Evolutionary conservation across 2,113 vertebrate species (phyloP), one percentile per base, ranked within the genome.

Genomic region (Brachypodius melanocephalos): DNA sequence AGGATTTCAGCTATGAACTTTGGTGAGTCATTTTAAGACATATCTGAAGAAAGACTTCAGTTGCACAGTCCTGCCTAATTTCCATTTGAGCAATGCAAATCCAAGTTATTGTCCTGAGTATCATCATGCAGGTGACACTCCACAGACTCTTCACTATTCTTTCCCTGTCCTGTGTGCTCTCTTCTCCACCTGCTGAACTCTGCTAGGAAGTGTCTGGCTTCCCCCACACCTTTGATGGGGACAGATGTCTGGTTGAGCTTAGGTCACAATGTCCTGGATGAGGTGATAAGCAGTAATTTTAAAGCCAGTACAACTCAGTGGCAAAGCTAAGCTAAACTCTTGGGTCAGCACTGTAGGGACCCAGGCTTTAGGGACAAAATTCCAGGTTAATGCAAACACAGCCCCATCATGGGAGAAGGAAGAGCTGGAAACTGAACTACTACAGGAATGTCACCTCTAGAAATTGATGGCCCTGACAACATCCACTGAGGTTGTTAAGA

Each of bases 211-310:
- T 18, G 10, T 51, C 29, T 49, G 43, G 8, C 12, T 51, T 72
- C 8, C 17, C 20, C 14, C 4, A 4, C 0, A 0, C 8, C 24
- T 73, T 29, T 21, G 24, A 20, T 9, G 20, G 31, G 78, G 61
- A 25, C 46, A 36, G 26, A 32, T 31, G 12, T 21, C 32, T 3
- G 0, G 8, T 22, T 82, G 63, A 63, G 9, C 15, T 90, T 26
- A 29, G n/a, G 42, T 45, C 31, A 61, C 45, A 85, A 11, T 14
- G 21, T 43, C 54, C 34, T 61, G 14, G 38, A 52, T 2, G 1
- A 71, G 49, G 20, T 2, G 32, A 54, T 62, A 38, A 72, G 67
- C 12, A 75, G 13, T 3, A 29, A 59, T 58, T 75, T 79, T 34
- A 85, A 79, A 79, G 20, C 28, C 31, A 36, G 17, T 26, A n/a